phyloP scores from a whole-genome alignment of 2,113 vertebrate species.

The Meriones unguiculatus region DNA sequence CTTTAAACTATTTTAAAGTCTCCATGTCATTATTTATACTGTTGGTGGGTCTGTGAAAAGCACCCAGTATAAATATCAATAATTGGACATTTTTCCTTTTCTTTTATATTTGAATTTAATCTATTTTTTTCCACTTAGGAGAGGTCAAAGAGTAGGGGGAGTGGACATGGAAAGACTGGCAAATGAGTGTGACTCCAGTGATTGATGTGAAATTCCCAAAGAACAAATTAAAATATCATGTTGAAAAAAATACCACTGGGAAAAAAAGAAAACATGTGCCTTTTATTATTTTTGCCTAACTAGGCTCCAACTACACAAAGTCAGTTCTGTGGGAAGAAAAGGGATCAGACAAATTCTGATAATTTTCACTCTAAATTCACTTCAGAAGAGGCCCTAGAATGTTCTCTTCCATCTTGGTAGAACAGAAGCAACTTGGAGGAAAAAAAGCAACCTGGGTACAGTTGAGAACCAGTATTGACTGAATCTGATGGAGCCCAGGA shows the following conservation, averaged over 20 bases:
- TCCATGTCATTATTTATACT: background rate
- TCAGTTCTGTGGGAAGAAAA: slow-evolving; percentile 9
- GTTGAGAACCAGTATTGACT: background rate
- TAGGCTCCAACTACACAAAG: background rate
- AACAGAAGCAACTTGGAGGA: background rate
- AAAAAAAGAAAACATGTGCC: background rate
- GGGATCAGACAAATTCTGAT: background rate
- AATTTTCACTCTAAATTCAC: background rate
- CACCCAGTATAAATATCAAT: too few relatives aligned
- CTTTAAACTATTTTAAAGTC: background rate
- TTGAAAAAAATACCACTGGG: background rate
- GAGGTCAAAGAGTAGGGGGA: too few relatives aligned
- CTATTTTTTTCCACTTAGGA: too few relatives aligned
- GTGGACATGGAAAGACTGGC: too few relatives aligned
- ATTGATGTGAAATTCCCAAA: too few relatives aligned
- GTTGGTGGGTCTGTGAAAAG: background rate
- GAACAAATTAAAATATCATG: background rate
- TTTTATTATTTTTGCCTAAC: background rate
- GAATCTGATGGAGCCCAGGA: background rate
- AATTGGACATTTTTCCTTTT: too few relatives aligned
- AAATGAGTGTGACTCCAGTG: too few relatives aligned
- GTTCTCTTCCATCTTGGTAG: background rate
- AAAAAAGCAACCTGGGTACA: background rate
- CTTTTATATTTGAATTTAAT: too few relatives aligned
- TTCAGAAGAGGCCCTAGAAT: background rate